Evolutionary conservation across 2,797 vertebrate species (phyloP), one percentile per base, ranked within the genome.

Genomic region (Cuniculus paca): DNA sequence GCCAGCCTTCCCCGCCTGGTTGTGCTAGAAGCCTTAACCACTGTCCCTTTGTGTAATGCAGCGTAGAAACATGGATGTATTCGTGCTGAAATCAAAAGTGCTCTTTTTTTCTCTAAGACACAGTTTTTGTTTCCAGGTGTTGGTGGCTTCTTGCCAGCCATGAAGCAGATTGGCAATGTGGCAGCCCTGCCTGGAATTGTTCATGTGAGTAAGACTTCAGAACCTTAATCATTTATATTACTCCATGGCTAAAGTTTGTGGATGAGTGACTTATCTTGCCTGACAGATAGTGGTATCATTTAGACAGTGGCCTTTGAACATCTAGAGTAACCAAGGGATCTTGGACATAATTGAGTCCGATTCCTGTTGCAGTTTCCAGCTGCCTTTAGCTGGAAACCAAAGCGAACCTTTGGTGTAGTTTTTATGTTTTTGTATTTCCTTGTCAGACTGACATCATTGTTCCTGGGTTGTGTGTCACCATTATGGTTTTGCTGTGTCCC

Each of bases 91-190:
- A 68, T 48, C 48, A 78, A 58, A 42, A 16, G 4, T 74, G 11
- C 34, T 42, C 0, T 52, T 77, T 91, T 91, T 63, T 78, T 11
- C 24, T 3, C 45, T 92, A 45, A 96, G 26, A 22, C 26, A 45
- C 1, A 0, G 5, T 42, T 45, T 42, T 45, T 9, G 48, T 82
- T 85, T 95, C 56, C 96, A 99, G 99, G 99, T 77, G 97, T 99
- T 0, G 99, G 99, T 14, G 99, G 99, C 3, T 99, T 99, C 97
- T 98, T 99, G 68, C 99, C 99, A 0, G 99, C 99, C 56, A 99
- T 99, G 99, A 99, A 99, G 72, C 99, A 99, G 88, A 99, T 99
- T 45, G 99, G 99, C 22, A 99, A 99, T 19, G 99, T 99, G 88
- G 99, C 99, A 20, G 99, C 99, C 1, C 98, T 99, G 61, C 99